Conservation (phyloP, 1,140 invertebrate species). For the Cherax quadricarinatus region DNA sequence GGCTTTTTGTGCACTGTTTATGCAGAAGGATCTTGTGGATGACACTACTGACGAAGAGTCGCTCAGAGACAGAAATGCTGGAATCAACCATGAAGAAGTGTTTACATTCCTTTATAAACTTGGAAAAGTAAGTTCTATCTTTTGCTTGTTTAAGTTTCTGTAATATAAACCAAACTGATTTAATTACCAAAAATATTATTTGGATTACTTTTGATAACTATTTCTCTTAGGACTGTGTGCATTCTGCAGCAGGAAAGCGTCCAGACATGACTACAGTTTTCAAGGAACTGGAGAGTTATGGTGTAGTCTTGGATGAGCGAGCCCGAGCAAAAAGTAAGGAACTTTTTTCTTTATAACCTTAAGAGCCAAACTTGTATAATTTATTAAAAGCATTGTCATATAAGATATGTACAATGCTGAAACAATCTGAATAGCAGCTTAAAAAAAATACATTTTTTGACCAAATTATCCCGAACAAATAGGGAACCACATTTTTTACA, state of each 20-base stretch:
- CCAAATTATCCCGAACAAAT: too few species aligned
- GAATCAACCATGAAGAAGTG: conserved; percentile 77
- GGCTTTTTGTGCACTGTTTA: not conserved
- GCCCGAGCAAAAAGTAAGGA: conserved; percentile 36
- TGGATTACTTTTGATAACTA: too few species aligned
- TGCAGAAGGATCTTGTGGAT: conserved; percentile 82
- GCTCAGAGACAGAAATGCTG: conserved; percentile 80
- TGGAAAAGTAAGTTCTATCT: conserved; percentile 76
- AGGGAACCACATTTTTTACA: too few species aligned
- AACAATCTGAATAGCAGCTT: too few species aligned
- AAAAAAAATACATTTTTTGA: too few species aligned
- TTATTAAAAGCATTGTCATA: conserved; percentile 24
- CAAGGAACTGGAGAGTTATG: conserved; percentile 76
- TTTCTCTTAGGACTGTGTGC: not conserved
- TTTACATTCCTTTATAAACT: conserved; percentile 80
- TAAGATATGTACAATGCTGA: too few species aligned
- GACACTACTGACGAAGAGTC: conserved; percentile 76
- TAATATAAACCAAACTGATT: not conserved
- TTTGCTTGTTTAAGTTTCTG: not conserved
- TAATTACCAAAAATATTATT: too few species aligned
- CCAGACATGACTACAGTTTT: conserved; percentile 83
- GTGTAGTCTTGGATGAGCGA: conserved; percentile 35
- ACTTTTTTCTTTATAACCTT: not conserved
- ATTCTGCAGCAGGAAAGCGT: conserved; percentile 77
- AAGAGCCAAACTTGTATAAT: not conserved